Conservation (phyloP, 2,888 invertebrate genomes). For the Mamestra brassicae region DNA sequence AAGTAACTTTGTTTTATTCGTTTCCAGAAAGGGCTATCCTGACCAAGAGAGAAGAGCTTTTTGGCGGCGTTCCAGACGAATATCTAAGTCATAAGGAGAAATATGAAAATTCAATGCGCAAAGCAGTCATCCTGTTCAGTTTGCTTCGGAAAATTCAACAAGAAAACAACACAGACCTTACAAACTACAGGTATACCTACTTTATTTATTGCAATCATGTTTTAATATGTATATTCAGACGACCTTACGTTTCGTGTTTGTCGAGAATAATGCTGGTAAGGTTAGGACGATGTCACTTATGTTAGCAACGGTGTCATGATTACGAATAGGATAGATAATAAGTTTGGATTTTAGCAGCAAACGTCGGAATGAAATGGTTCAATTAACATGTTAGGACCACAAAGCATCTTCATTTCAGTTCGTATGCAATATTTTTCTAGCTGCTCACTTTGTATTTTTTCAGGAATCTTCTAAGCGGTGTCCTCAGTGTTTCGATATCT, state of each 20-base stretch:
- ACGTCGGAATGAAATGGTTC: neutral
- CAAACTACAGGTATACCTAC: constrained; percentile 92
- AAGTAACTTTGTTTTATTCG: neutral
- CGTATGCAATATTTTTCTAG: neutral
- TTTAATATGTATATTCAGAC: neutral
- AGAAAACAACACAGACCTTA: constrained; percentile 92
- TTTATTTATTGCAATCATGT: neutral
- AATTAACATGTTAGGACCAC: neutral
- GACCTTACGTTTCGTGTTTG: neutral
- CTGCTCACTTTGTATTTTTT: neutral
- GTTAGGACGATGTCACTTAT: no score
- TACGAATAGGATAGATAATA: neutral
- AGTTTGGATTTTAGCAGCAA: neutral
- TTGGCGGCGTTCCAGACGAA: constrained; percentile 92
- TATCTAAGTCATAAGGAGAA: constrained; percentile 96
- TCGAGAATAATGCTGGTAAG: neutral
- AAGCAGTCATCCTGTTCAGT: constrained; percentile 92
- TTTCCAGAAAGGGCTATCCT: constrained; percentile 78
- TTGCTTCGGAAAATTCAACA: constrained; percentile 92
- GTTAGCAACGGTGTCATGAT: neutral
- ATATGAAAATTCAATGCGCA: constrained; percentile 94
- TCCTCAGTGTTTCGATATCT: constrained; percentile 91
- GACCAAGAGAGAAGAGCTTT: constrained; percentile 90
- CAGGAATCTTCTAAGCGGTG: constrained; percentile 91
- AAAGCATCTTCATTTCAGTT: neutral